A percentile compares a stretch with the other conserved stretches of the same genome.
Evolutionary conservation across 2,113 vertebrate genomes (phyloP).

Genomic region (Clinocottus analis): DNA sequence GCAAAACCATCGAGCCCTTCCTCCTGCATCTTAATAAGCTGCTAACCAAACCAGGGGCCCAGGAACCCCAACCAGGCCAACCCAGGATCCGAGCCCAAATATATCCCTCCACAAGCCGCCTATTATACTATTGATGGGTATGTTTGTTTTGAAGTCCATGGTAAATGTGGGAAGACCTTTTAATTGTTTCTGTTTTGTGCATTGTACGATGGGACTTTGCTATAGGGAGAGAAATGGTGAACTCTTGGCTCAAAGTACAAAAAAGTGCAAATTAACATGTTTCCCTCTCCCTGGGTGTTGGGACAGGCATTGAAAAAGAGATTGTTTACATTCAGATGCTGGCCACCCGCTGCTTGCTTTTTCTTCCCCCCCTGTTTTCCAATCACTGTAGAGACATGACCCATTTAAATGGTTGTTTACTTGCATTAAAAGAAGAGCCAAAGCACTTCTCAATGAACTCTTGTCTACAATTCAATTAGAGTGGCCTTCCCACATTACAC

Average conservation of each 20-base stretch:
- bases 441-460: conserved; percentile 86
- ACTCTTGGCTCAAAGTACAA: conserved; percentile 31
- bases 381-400: conserved; percentile 81
- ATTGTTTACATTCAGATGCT: conserved; percentile 82
- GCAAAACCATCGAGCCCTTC: conserved; percentile 58
- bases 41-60: conserved; percentile 63
- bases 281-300: conserved; percentile 76
- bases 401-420: conserved; percentile 87
- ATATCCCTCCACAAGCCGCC: conserved; percentile 46
- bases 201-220: conserved; percentile 35
- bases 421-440: conserved; percentile 83
- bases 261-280: conserved; percentile 81
- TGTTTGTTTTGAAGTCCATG: conserved; percentile 46
- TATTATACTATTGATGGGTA: conserved; percentile 32
- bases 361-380: conserved; percentile 76
- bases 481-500: conserved; percentile 75
- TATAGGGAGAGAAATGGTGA: conserved; percentile 17
- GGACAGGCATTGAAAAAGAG: conserved; percentile 80
- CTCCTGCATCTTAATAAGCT: conserved; percentile 81
- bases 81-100: conserved; percentile 52
- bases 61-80: conserved; percentile 48
- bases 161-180: conserved; percentile 34
- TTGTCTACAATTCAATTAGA: conserved; percentile 89
- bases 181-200: conserved; percentile 36
- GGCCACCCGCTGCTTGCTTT: conserved; percentile 76